Percentiles rank a stretch among this genome's conserved stretches.
These are phyloP conservation scores for Cygnus atratus DNA, from an alignment of 2,113 vertebrate genomes.

Conservation along the genomic window DNA sequence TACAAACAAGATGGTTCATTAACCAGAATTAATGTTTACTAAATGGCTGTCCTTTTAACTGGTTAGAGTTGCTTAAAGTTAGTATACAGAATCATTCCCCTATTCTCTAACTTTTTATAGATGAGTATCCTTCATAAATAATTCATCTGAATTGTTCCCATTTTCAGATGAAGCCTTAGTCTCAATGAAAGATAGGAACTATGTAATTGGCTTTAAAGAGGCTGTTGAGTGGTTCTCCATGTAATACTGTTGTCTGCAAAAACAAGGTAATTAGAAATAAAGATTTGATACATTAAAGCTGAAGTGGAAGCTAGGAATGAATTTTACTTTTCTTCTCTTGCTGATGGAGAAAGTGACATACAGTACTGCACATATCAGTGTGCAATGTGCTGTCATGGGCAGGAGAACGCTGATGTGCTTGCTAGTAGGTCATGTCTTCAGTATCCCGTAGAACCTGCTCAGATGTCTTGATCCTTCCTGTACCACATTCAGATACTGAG, in stretches of 20 bases:
- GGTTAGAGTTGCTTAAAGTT: not conserved
- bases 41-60: not conserved
- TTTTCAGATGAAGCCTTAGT: not conserved
- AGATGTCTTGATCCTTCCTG: not conserved
- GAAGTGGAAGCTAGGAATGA: not conserved
- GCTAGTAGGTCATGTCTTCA: not conserved
- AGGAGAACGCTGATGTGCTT: rapidly evolving
- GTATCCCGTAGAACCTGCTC: not conserved
- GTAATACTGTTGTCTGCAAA: not conserved
- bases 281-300: not conserved
- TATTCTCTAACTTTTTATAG: not conserved
- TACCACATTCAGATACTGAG: not conserved
- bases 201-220: not conserved
- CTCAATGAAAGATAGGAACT: not conserved
- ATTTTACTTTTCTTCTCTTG: not conserved
- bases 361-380: not conserved
- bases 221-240: not conserved
- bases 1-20: not conserved
- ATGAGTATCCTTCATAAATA: not conserved
- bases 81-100: not conserved
- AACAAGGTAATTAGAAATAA: not conserved
- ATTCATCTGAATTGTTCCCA: not conserved
- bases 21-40: not conserved
- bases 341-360: not conserved
- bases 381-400: not conserved